A percentile compares a stretch with the other conserved stretches of the same genome.
phyloP scores from a whole-genome alignment of 2,888 invertebrate species.

The Axea sp. region DNA sequence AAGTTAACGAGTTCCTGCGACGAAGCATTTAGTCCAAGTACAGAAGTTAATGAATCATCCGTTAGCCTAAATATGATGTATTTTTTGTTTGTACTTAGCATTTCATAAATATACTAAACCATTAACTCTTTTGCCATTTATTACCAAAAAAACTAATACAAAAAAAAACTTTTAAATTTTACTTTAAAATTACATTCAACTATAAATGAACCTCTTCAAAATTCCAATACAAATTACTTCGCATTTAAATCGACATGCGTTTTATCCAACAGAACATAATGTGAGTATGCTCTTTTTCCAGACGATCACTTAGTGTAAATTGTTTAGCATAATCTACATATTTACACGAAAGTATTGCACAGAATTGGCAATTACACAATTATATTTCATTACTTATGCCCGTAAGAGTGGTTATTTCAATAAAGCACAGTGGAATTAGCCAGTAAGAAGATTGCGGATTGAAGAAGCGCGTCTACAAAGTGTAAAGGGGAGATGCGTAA shows the following conservation, averaged over 20 bases:
- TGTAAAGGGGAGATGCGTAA: conserved; percentile 56
- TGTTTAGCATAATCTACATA: conserved; percentile 56
- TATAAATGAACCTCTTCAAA: not conserved
- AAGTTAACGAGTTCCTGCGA: conserved; percentile 77
- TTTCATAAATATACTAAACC: too few relatives aligned
- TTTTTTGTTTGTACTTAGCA: conserved; percentile 29
- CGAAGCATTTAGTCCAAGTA: conserved; percentile 62
- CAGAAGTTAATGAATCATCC: conserved; percentile 55
- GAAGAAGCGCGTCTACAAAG: conserved; percentile 59
- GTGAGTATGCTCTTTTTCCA: conserved; percentile 3
- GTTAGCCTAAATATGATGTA: conserved; percentile 42
- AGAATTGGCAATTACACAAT: conserved; percentile 57
- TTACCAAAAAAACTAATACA: too few relatives aligned
- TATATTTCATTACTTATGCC: conserved; percentile 58
- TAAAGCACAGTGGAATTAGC: conserved; percentile 61
- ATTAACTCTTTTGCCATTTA: too few relatives aligned
- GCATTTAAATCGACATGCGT: conserved; percentile 20
- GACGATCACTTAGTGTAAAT: conserved; percentile 45
- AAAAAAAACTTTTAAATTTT: not conserved
- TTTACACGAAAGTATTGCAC: conserved; percentile 52
- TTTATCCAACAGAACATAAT: conserved; percentile 4
- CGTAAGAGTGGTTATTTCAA: conserved; percentile 61
- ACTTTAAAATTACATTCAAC: not conserved
- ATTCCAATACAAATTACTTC: not conserved
- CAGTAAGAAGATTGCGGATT: conserved; percentile 58